phyloP scores from a whole-genome alignment of 2,888 invertebrate genomes.

The Orthosia incerta region DNA sequence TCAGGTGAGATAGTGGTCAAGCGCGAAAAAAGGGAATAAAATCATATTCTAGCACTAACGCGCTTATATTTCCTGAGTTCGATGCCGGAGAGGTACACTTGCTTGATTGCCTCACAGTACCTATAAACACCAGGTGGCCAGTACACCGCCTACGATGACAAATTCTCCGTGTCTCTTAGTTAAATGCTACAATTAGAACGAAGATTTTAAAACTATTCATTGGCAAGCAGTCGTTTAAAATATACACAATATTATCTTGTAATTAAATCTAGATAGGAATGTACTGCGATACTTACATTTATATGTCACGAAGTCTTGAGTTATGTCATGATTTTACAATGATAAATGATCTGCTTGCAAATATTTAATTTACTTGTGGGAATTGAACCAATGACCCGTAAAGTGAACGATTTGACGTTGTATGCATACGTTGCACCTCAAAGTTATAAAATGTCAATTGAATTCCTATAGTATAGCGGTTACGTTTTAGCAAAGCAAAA shows the following conservation, averaged over 20 bases:
- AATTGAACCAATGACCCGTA: not conserved
- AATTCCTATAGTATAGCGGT: not conserved
- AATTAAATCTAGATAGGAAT: conserved; percentile 35
- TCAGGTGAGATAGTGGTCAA: no score
- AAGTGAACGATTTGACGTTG: not conserved
- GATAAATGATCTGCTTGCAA: conserved; percentile 14
- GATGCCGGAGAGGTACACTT: not conserved
- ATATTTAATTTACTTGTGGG: conserved; percentile 1
- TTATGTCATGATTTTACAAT: conserved; percentile 6
- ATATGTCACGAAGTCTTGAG: conserved; percentile 8
- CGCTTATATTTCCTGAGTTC: not conserved
- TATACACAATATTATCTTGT: conserved; percentile 16
- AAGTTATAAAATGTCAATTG: not conserved
- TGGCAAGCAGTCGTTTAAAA: conserved; percentile 13
- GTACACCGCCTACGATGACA: conserved; percentile 13
- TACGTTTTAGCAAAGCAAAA: no score
- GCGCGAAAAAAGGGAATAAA: not conserved
- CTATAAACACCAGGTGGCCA: not conserved
- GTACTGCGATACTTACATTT: conserved; percentile 6
- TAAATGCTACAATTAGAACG: conserved; percentile 13
- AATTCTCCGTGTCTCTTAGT: conserved; percentile 5
- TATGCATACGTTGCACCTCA: not conserved
- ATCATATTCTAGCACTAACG: not conserved
- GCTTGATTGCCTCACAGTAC: not conserved
- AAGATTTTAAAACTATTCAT: conserved; percentile 15